Conservation (phyloP, 2,888 invertebrate species). For the Elgonia sp. region DNA sequence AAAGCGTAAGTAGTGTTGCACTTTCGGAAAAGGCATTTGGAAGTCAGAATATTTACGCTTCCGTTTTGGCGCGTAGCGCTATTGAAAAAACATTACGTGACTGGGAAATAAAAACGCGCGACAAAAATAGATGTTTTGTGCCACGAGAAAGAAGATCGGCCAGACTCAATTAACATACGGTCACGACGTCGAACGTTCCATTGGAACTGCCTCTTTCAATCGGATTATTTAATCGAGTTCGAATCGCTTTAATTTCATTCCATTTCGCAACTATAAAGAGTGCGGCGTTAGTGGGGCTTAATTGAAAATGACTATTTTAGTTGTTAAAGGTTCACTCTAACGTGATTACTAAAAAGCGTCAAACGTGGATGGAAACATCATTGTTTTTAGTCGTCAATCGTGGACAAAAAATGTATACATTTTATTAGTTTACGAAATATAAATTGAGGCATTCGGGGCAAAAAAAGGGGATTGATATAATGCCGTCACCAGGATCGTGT, state of each 20-base stretch:
- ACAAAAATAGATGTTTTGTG: conserved; percentile 61
- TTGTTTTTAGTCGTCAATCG: neutral
- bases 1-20: too few species aligned
- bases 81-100: conserved; percentile 69
- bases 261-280: conserved; percentile 29
- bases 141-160: conserved; percentile 32
- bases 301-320: conserved; percentile 22
- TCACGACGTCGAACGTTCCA: conserved; percentile 18
- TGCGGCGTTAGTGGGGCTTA: neutral
- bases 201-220: conserved; percentile 30
- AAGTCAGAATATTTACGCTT: conserved; percentile 61
- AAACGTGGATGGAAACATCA: conserved; percentile 12
- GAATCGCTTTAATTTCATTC: conserved; percentile 31
- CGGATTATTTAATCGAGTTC: conserved; percentile 34
- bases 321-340: conserved; percentile 6
- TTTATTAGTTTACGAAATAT: conserved; percentile 35
- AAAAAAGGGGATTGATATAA: conserved; percentile 40
- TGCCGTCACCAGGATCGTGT: conserved; percentile 34
- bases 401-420: neutral
- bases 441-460: conserved; percentile 35
- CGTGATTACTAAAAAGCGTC: conserved; percentile 11
- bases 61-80: conserved; percentile 42
- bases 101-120: conserved; percentile 62
- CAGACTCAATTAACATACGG: conserved; percentile 53
- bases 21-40: conserved; percentile 13